Percentiles rank a stretch among this genome's conserved stretches.
phyloP scores from a whole-genome alignment of 2,113 vertebrate species.

The Dolichotis patagonum region DNA sequence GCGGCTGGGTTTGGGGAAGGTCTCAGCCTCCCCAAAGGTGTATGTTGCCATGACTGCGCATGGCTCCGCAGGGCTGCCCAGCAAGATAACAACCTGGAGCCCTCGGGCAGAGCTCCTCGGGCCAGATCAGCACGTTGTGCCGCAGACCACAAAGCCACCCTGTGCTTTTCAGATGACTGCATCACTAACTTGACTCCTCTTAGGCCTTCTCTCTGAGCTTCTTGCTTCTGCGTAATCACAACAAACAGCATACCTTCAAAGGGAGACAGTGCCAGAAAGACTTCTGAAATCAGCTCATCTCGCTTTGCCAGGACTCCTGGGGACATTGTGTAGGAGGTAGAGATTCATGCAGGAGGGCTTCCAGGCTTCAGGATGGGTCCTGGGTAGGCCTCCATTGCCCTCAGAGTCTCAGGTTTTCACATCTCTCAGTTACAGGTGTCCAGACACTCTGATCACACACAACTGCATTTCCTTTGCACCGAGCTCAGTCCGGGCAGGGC shows the following conservation, averaged over 20 bases:
- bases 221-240: not conserved
- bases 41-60: not conserved
- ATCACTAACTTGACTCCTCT: not conserved
- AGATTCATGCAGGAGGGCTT: not conserved
- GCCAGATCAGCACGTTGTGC: not conserved
- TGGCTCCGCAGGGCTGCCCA: not conserved
- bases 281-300: not conserved
- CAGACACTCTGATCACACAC: not conserved
- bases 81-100: not conserved
- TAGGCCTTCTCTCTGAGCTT: not conserved
- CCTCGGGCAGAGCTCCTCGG: slow-evolving; percentile 14
- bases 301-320: not conserved
- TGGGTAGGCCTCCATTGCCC: not conserved
- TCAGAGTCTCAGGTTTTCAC: not conserved
- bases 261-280: not conserved
- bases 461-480: not conserved
- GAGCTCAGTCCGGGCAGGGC: not conserved
- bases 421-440: not conserved
- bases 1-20: not conserved
- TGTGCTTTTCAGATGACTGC: not conserved
- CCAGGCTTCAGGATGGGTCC: not conserved
- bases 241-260: not conserved
- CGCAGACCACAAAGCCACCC: not conserved
- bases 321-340: not conserved
- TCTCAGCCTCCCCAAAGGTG: slow-evolving; percentile 32